These are phyloP conservation scores for Salticus scenicus DNA, from an alignment of 2,888 invertebrate species.

Conservation along the genomic window DNA sequence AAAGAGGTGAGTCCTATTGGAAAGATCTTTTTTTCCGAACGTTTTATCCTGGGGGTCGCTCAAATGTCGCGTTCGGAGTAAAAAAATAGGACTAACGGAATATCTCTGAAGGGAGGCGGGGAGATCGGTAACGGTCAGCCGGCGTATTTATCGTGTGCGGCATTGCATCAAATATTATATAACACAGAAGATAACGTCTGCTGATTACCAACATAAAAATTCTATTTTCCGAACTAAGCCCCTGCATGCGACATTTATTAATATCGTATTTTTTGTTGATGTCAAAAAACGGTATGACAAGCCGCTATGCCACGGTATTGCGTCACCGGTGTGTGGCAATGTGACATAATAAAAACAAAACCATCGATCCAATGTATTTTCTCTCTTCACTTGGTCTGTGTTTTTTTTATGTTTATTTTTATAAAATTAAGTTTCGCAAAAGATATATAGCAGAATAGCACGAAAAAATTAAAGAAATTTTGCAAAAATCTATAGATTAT, in stretches of 20 bases:
- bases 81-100: constrained; percentile 34
- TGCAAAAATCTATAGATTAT: no score
- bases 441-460: no score
- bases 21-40: constrained; percentile 13
- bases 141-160: constrained; percentile 44
- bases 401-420: no score
- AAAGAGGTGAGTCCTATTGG: constrained; percentile 42
- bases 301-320: background rate
- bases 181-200: constrained; percentile 41
- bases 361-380: no score
- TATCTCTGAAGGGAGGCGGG: background rate
- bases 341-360: no score
- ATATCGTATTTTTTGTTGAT: no score
- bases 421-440: no score
- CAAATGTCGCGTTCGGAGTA: constrained; percentile 15
- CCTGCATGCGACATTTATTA: no score
- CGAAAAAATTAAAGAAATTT: no score
- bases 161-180: constrained; percentile 56
- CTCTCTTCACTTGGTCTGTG: no score
- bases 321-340: background rate
- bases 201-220: no score
- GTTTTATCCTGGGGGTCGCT: constrained; percentile 1
- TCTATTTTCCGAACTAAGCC: no score
- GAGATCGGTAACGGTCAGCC: constrained; percentile 28
- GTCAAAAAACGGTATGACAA: background rate